Conservation (phyloP, 2,113 vertebrate species). For the Ciconia boyciana region DNA sequence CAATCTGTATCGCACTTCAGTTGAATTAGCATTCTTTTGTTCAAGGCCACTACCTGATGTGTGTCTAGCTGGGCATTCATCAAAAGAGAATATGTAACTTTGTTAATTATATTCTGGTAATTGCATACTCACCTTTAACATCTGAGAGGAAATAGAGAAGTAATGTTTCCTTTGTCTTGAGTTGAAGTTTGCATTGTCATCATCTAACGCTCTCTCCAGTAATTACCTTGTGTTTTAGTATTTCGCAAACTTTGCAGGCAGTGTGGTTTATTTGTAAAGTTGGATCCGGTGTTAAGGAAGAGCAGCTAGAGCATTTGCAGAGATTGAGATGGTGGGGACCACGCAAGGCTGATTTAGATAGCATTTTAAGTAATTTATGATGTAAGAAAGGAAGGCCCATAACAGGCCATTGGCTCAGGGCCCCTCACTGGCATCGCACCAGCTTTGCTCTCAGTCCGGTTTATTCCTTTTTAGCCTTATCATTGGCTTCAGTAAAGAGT, state of each 20-base stretch:
- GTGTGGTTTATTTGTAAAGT: not conserved
- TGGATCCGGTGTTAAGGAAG: not conserved
- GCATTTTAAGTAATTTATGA: not conserved
- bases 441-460: not conserved
- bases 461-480: not conserved
- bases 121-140: slow-evolving; percentile 39
- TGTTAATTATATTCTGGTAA: slow-evolving; percentile 50
- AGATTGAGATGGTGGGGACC: not conserved
- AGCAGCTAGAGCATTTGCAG: not conserved
- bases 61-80: not conserved
- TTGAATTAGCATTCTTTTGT: slow-evolving; percentile 37
- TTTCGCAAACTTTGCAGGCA: not conserved
- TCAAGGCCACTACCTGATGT: not conserved
- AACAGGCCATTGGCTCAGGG: not conserved
- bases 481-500: not conserved
- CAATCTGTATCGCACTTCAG: not conserved
- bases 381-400: not conserved
- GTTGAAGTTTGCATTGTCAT: not conserved
- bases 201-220: not conserved
- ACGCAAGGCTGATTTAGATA: not conserved
- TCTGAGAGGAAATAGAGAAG: not conserved
- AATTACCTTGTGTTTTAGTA: slow-evolving; percentile 7
- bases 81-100: not conserved
- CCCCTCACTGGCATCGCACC: not conserved
- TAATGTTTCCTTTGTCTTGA: slow-evolving; percentile 22